A percentile compares a stretch with the other conserved stretches of the same genome.
These are phyloP conservation scores for Halcyon badia DNA, from an alignment of 2,797 vertebrate species.

Conservation along the genomic window DNA sequence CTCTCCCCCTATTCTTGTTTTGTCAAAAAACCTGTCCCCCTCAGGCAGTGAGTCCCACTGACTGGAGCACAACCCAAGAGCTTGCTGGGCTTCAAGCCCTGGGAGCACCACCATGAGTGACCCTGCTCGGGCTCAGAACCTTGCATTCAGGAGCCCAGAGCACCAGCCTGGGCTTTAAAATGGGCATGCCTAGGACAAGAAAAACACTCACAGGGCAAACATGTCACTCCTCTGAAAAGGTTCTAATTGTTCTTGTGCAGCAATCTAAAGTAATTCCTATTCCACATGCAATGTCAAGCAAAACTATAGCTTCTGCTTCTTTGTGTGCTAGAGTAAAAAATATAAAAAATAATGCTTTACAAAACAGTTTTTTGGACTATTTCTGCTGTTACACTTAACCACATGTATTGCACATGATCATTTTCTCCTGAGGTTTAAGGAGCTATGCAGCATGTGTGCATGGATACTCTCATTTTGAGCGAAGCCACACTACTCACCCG, in stretches of 20 bases:
- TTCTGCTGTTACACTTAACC: conserved; percentile 22
- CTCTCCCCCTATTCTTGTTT: neutral
- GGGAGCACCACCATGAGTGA: accelerated
- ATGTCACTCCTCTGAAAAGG: neutral
- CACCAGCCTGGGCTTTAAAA: neutral
- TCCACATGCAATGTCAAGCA: neutral
- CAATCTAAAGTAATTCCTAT: neutral
- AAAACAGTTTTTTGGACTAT: neutral
- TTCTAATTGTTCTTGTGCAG: neutral
- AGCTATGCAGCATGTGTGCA: neutral
- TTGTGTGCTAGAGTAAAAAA: conserved; percentile 2
- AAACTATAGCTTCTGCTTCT: conserved; percentile 24
- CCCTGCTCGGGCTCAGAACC: accelerated
- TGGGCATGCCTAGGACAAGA: neutral
- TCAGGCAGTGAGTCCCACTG: neutral
- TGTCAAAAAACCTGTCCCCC: neutral
- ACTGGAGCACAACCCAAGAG: neutral
- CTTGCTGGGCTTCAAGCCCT: neutral
- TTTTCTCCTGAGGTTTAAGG: conserved; percentile 46
- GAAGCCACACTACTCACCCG: neutral
- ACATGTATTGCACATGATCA: neutral
- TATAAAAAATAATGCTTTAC: neutral
- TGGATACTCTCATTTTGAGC: conserved; percentile 41
- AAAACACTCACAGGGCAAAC: neutral
- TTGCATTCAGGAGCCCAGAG: accelerated